phyloP scores from a whole-genome alignment of 2,113 vertebrate genomes.

The Herpetotheres cachinnans region DNA sequence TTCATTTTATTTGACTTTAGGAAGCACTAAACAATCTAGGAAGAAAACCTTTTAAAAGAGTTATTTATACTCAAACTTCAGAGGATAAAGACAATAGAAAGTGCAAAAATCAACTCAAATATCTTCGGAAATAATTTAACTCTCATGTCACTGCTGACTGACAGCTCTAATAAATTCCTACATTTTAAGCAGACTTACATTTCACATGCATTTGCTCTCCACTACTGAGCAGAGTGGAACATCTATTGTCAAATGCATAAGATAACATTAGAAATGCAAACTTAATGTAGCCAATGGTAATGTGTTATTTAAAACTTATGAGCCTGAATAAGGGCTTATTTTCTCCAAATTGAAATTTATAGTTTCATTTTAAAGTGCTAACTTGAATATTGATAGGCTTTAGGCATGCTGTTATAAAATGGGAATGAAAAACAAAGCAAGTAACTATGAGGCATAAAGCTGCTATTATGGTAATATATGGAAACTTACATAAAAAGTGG shows the following conservation, averaged over 20 bases:
- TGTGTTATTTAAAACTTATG: slow-evolving; percentile 88
- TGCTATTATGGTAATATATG: slow-evolving; percentile 67
- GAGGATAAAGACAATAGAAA: slow-evolving; percentile 61
- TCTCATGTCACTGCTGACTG: slow-evolving; percentile 76
- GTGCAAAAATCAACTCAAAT: slow-evolving; percentile 46
- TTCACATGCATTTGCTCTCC: slow-evolving; percentile 71
- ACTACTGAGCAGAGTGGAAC: slow-evolving; percentile 70
- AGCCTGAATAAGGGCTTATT: slow-evolving; percentile 82
- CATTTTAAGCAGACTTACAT: slow-evolving; percentile 77
- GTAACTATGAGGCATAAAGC: slow-evolving; percentile 51
- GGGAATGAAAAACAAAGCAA: slow-evolving; percentile 71
- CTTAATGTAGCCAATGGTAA: slow-evolving; percentile 76
- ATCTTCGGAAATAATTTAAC: slow-evolving; percentile 75
- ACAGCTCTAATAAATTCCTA: slow-evolving; percentile 80
- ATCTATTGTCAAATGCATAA: slow-evolving; percentile 80
- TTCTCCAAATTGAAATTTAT: slow-evolving; percentile 88
- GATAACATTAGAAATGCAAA: slow-evolving; percentile 81
- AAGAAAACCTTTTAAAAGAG: slow-evolving; percentile 30
- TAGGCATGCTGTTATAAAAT: slow-evolving; percentile 65
- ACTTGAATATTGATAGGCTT: slow-evolving; percentile 79
- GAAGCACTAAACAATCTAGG: background rate
- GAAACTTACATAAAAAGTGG: slow-evolving; percentile 17
- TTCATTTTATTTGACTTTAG: background rate
- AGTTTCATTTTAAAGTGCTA: slow-evolving; percentile 79
- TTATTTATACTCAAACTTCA: slow-evolving; percentile 50